Evolutionary conservation across 2,888 invertebrate genomes (phyloP).

Genomic region (Apamea anceps): DNA sequence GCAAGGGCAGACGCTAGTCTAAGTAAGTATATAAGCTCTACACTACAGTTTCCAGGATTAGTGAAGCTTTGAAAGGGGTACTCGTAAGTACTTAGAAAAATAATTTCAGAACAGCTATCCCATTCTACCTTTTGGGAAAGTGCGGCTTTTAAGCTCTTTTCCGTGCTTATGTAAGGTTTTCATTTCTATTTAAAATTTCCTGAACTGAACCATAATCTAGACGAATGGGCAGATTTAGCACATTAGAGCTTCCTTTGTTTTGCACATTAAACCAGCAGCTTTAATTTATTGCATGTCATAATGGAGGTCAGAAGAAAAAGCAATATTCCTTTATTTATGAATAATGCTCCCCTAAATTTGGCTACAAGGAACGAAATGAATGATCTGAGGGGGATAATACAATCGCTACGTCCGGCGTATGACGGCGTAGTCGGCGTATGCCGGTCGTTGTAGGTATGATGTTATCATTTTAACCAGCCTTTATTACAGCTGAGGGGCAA

Average conservation of each 20-base stretch:
- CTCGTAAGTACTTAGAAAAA: neutral
- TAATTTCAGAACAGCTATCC: neutral
- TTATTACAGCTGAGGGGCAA: conserved; percentile 14
- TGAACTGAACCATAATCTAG: conserved; percentile 9
- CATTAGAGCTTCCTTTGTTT: conserved; percentile 11
- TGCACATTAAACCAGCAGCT: neutral
- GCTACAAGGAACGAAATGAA: conserved; percentile 22
- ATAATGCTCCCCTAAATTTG: conserved; percentile 26
- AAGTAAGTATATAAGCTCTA: neutral
- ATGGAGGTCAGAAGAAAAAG: conserved; percentile 6
- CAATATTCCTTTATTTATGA: conserved; percentile 23
- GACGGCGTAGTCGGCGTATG: neutral
- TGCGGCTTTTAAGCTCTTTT: conserved; percentile 13
- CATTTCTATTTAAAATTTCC: neutral
- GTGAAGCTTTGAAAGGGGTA: neutral
- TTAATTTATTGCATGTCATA: conserved; percentile 19
- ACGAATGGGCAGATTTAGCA: conserved; percentile 5
- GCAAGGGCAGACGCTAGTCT: neutral
- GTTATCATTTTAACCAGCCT: conserved; percentile 23
- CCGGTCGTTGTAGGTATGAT: conserved; percentile 9
- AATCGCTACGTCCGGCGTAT: conserved; percentile 44
- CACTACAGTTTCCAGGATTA: neutral
- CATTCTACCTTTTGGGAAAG: neutral
- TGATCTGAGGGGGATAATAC: conserved; percentile 49
- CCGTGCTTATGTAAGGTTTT: neutral